Percentiles rank a stretch among this genome's conserved stretches.
phyloP scores from a whole-genome alignment of 2,888 invertebrate species.

The Drosophila mimica region DNA sequence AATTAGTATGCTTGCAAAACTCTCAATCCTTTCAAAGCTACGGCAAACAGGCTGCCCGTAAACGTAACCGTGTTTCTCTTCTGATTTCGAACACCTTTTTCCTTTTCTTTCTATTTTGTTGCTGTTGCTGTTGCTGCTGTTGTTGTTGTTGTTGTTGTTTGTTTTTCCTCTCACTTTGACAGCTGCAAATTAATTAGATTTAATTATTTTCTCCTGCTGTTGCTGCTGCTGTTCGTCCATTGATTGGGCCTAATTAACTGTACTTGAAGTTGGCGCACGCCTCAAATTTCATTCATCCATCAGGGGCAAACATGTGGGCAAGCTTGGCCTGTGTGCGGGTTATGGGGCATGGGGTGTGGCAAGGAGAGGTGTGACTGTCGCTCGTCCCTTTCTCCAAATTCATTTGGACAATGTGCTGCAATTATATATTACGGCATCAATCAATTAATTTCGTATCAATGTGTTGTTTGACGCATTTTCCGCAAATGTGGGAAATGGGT shows the following conservation, averaged over 20 bases:
- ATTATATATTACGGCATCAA: conserved; percentile 66
- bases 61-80: conserved; percentile 3
- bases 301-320: conserved; percentile 43
- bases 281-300: conserved; percentile 76
- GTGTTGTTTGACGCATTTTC: conserved; percentile 22
- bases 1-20: conserved; percentile 41
- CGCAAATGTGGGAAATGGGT: neutral
- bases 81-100: conserved; percentile 3
- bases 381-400: conserved; percentile 17
- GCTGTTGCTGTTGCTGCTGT: neutral
- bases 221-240: conserved; percentile 42
- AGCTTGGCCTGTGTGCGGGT: neutral
- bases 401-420: conserved; percentile 66
- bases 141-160: neutral
- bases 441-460: conserved; percentile 65
- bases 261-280: conserved; percentile 75
- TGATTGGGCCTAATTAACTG: conserved; percentile 78
- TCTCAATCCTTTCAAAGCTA: conserved; percentile 47
- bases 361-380: neutral
- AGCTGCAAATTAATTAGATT: conserved; percentile 78
- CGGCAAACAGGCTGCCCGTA: conserved; percentile 2
- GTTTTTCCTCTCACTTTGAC: conserved; percentile 56
- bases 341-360: neutral
- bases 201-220: conserved; percentile 64
- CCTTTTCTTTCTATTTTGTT: neutral